A percentile compares a stretch with the other conserved stretches of the same genome.
These are phyloP conservation scores for Drosophila bocqueti DNA, from an alignment of 1,140 invertebrate species.

Conservation along the genomic window DNA sequence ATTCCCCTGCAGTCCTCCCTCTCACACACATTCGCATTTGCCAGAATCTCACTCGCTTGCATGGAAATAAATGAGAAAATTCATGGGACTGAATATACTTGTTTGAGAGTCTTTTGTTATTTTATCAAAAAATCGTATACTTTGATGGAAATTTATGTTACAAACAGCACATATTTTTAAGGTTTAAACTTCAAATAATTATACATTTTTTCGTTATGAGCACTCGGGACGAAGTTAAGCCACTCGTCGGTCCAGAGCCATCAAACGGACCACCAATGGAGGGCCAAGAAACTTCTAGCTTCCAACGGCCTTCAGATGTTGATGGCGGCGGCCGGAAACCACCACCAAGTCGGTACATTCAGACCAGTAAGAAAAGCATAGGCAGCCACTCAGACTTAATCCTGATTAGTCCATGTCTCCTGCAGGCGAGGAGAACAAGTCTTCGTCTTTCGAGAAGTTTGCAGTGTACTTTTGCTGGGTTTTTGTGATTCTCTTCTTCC, in stretches of 20 bases:
- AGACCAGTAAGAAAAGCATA: conserved; percentile 23
- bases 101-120: conserved; percentile 14
- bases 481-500: conserved; percentile 91
- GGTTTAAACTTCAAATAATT: not conserved
- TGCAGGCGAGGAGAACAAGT: conserved; percentile 37
- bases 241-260: not conserved
- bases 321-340: no score
- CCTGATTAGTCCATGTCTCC: not conserved
- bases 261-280: not conserved
- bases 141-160: conserved; percentile 16
- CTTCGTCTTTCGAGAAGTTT: conserved; percentile 87
- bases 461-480: conserved; percentile 91
- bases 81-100: conserved; percentile 17
- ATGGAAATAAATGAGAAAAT: conserved; percentile 34
- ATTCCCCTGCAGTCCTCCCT: conserved; percentile 13
- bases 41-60: conserved; percentile 1
- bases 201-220: conserved; percentile 18
- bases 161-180: not conserved
- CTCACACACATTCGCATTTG: conserved; percentile 4
- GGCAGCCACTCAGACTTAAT: no score
- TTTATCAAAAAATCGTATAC: not conserved
- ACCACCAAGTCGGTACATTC: conserved; percentile 23
- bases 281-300: not conserved
- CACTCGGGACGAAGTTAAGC: not conserved
- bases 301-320: conserved; percentile 1